These are phyloP conservation scores for Drosophila pseudoananassae DNA, from an alignment of 1,140 invertebrate genomes.

Conservation along the genomic window DNA sequence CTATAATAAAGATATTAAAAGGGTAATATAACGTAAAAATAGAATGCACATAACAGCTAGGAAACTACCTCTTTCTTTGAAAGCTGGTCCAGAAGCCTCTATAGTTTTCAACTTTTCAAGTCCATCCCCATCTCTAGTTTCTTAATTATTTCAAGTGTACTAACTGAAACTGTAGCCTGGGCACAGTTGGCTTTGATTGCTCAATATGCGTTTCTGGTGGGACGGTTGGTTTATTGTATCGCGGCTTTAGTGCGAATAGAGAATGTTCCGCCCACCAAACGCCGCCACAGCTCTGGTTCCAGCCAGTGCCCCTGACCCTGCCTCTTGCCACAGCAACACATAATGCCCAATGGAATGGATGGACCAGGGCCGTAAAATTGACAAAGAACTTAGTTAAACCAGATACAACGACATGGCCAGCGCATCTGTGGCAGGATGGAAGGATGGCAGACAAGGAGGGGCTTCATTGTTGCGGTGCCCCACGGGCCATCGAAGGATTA, in stretches of 20 bases:
- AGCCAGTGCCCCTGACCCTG: slow-evolving; percentile 11
- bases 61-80: too few species aligned
- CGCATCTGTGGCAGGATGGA: slow-evolving; percentile 34
- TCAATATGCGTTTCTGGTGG: slow-evolving; percentile 70
- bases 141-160: slow-evolving; percentile 1
- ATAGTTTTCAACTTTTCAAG: not conserved
- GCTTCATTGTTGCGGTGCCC: slow-evolving; percentile 9
- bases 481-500: slow-evolving; percentile 29
- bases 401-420: slow-evolving; percentile 25
- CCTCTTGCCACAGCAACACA: slow-evolving; percentile 18
- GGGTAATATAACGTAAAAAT: too few species aligned
- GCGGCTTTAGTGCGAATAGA: slow-evolving; percentile 73
- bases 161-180: slow-evolving; percentile 22
- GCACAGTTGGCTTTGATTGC: slow-evolving; percentile 80
- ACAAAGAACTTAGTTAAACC: slow-evolving; percentile 75
- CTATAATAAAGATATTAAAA: not conserved
- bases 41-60: too few species aligned
- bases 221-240: slow-evolving; percentile 68
- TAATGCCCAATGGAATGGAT: slow-evolving; percentile 53
- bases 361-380: slow-evolving; percentile 49
- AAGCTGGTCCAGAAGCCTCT: too few species aligned
- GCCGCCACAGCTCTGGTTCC: not conserved
- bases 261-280: slow-evolving; percentile 16
- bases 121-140: not conserved
- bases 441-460: not conserved